Evolutionary conservation across 1,140 invertebrate genomes (phyloP).

Genomic region (Neuroterus valhalla): DNA sequence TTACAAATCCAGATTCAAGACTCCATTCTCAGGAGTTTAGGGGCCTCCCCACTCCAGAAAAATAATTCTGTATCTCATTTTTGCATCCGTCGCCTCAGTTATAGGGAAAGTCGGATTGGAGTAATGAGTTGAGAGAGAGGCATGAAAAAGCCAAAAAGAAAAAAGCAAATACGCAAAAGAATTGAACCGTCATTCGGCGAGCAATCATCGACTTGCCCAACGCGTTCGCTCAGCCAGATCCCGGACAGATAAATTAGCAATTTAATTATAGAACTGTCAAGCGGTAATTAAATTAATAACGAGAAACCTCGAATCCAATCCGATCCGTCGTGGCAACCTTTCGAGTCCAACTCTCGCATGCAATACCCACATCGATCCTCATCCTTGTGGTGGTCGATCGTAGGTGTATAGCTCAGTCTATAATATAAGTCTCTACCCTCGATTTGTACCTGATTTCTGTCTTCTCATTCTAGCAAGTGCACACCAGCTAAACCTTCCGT

Average conservation of each 20-base stretch:
- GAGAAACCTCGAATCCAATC: slow-evolving; percentile 71
- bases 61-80: too few species aligned
- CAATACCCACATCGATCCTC: slow-evolving; percentile 53
- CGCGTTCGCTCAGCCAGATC: slow-evolving; percentile 60
- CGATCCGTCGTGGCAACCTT: slow-evolving; percentile 60
- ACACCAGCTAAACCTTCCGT: too few species aligned
- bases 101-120: background rate
- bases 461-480: background rate
- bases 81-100: too few species aligned
- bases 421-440: slow-evolving; percentile 8
- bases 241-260: slow-evolving; percentile 74
- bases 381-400: slow-evolving; percentile 24
- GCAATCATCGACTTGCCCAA: slow-evolving; percentile 61
- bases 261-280: slow-evolving; percentile 76
- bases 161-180: slow-evolving; percentile 52
- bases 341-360: slow-evolving; percentile 51
- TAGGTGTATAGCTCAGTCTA: background rate
- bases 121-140: background rate
- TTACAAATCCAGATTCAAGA: too few species aligned
- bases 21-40: too few species aligned
- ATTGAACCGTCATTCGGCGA: slow-evolving; percentile 69
- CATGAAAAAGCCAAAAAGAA: slow-evolving; percentile 36
- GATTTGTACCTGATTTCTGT: background rate
- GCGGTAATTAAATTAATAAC: slow-evolving; percentile 75
- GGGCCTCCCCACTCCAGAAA: too few species aligned